phyloP scores from a whole-genome alignment of 2,888 invertebrate species.

The Xanthorhoe designata region DNA sequence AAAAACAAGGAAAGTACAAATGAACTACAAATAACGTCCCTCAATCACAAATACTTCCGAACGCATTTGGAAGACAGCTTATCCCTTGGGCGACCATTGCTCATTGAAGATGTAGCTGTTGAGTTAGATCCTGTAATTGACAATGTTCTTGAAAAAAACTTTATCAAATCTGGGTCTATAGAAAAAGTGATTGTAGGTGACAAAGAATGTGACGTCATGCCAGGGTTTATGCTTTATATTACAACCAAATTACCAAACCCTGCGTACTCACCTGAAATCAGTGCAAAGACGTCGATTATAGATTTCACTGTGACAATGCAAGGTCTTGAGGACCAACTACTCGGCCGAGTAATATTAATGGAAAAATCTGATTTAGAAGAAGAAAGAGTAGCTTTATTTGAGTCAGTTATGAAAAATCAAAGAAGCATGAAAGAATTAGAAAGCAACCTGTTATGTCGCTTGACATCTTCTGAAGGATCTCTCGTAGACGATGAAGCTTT shows the following conservation, averaged over 20 bases:
- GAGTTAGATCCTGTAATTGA: conserved; percentile 98
- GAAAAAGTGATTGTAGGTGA: conserved; percentile 97
- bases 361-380: conserved; percentile 98
- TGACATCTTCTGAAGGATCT: conserved; percentile 97
- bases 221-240: conserved; percentile 97
- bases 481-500: conserved; percentile 98
- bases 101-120: conserved; percentile 97
- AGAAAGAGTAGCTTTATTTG: conserved; percentile 96
- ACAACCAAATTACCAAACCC: conserved; percentile 98
- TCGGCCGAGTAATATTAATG: conserved; percentile 97
- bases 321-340: conserved; percentile 96
- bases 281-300: conserved; percentile 98
- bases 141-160: conserved; percentile 98
- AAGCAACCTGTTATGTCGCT: conserved; percentile 94
- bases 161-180: conserved; percentile 98
- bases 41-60: conserved; percentile 98
- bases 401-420: conserved; percentile 98
- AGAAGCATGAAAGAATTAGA: conserved; percentile 98
- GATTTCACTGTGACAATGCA: conserved; percentile 99
- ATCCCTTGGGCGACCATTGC: conserved; percentile 93
- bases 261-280: conserved; percentile 98
- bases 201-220: conserved; percentile 98
- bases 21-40: conserved; percentile 96
- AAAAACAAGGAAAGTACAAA: conserved; percentile 96
- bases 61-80: conserved; percentile 95